Base-by-base conservation (phyloP, 2,797 vertebrate genomes). In the Aplochiton taeniatus region DNA sequence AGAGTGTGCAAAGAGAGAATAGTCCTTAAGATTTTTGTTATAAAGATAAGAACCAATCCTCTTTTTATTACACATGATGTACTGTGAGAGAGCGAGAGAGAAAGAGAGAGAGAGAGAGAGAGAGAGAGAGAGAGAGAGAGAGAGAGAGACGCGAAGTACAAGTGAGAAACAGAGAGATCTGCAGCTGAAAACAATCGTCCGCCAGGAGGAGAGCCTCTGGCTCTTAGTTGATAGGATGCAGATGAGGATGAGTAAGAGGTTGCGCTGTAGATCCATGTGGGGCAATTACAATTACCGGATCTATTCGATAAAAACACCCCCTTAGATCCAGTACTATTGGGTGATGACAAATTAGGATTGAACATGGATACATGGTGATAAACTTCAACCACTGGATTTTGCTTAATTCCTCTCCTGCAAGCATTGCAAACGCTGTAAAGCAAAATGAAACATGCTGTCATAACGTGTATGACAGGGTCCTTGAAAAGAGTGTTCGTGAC, bases 141-240 rank as follows among this genome's bases (percentile, higher is more conserved):
- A 58, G 46, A 43, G 31, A 51, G 8, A 31, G 58, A 41, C 4
- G 20, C 10, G 13, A 77, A 61, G 46, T 12, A 9, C 9, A 12
- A 63, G 49, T 17, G 19, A 50, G 18, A 61, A 13, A 61, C 12
- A 50, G 48, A 51, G 14, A 41, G 60, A 42, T 5, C 47, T 68
- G 68, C 84, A 85, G 80, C 82, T 88, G 87, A 80, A 72, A 78
- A 73, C 75, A 80, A 78, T 87, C 83, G 74, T 19, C 65, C 11
- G 63, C 74, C 63, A n/a, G 53, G 42, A 42, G 51, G 16, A 19
- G 41, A 19, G 41, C 41, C 42, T 8, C 11, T 46, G 11, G 46
- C 43, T 18, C 12, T 9, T 16, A 48, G 6, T 43, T 72, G 69
- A 78, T 69, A 58, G 68, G 18, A 82, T 85, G 85, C 81, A 85